Base-by-base conservation (phyloP, 2,888 invertebrate species). In the Formica aserva region DNA sequence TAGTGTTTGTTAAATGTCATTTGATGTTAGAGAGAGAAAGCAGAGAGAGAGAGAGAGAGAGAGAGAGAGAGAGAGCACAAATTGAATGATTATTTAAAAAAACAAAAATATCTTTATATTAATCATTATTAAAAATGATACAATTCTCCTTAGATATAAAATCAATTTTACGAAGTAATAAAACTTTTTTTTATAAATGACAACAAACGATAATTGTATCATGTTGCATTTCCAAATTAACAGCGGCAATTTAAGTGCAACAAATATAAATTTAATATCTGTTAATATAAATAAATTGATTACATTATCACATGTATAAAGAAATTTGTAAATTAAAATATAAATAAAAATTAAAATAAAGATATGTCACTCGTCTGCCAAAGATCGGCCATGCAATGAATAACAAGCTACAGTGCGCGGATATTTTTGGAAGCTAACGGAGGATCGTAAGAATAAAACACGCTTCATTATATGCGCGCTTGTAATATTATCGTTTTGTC, bases 401-500 rank as follows among this genome's bases (percentile, higher is more conserved):
- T 71, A 15, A 62, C 71, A 71, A 67, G 41, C 67, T 48, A 18
- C 35, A 35, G 41, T 57, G 52, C 18, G 6, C 15, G 57, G 71
- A 71, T 85, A 85, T 85, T 85, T 85, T 85, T 82, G 76, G 84
- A 82, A 66, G 29, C 52, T 35, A 55, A 62, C n/a, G 69, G 77
- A 74, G 55, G 57, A 65, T 76, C 45, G 57, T 62, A 62, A 76
- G 48, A 72, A 57, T 74, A 81, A 74, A 69, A 75, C 62, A 3
- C 13, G 6, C 48, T 69, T 15, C 45, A 69, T 67, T 81, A 60
- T 81, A 60, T 55, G 26, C 18, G 52, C 48, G 29, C 69, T 69
- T 11, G 32, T 41, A 71, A 67, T 65, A 76, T 82, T 76, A 71
- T 57, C 57, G 45, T 82, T 35, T 29, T 41, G 45, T 77, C 57